Conservation (phyloP, 2,113 vertebrate species). For the Oryzias woworae region DNA sequence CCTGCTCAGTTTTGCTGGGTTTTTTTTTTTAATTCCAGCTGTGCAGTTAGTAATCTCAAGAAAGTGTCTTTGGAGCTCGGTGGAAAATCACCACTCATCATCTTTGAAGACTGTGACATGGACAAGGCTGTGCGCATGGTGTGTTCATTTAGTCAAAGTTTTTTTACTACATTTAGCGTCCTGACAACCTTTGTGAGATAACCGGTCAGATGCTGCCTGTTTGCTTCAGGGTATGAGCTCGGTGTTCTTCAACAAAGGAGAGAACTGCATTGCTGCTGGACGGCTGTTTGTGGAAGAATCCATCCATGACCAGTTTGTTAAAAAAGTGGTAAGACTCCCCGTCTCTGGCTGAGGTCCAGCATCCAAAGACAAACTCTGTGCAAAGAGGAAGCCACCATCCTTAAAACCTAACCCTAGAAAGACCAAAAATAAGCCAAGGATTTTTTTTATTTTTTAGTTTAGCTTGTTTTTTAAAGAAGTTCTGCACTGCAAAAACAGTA, state of each 20-base stretch:
- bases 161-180: not conserved
- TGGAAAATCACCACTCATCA: conserved; percentile 88
- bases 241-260: conserved; percentile 90
- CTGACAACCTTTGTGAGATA: not conserved
- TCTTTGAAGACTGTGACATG: conserved; percentile 88
- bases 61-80: conserved; percentile 90
- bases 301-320: conserved; percentile 83
- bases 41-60: conserved; percentile 86
- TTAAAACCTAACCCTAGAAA: no score
- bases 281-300: conserved; percentile 84
- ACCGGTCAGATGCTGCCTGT: not conserved
- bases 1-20: not conserved
- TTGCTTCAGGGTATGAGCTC: conserved; percentile 84
- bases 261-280: conserved; percentile 89
- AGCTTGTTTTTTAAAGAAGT: no score
- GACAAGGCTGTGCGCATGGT: conserved; percentile 88
- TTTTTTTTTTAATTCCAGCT: conserved; percentile 66
- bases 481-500: no score
- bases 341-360: no score
- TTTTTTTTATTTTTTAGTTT: no score
- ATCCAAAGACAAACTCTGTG: no score
- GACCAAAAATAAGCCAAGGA: no score
- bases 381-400: no score
- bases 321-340: conserved; percentile 77
- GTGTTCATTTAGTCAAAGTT: not conserved